Percentiles rank a stretch among this genome's conserved stretches.
Evolutionary conservation across 2,797 vertebrate genomes (phyloP).

Genomic region (Trichosurus vulpecula): DNA sequence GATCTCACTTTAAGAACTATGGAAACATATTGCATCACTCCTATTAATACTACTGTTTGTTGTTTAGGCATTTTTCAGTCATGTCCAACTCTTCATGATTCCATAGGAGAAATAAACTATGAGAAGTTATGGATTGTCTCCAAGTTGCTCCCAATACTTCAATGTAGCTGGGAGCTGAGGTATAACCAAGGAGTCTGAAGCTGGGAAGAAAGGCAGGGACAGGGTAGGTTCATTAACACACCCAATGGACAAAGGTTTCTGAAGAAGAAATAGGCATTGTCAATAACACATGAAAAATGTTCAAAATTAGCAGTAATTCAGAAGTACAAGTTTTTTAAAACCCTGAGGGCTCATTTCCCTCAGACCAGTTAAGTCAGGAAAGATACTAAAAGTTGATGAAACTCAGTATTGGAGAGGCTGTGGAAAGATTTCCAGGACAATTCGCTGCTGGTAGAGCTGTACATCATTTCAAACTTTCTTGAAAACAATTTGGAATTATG

Average conservation of each 20-base stretch:
- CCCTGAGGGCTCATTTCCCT: neutral
- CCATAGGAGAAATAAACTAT: neutral
- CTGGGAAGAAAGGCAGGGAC: no score
- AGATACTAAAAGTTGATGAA: neutral
- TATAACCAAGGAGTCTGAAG: neutral
- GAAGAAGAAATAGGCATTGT: neutral
- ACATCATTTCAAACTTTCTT: neutral
- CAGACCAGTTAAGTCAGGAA: neutral
- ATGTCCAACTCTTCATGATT: neutral
- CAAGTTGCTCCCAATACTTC: neutral
- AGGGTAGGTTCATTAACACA: neutral
- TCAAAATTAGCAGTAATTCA: neutral
- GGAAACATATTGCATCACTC: neutral
- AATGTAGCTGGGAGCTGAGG: neutral
- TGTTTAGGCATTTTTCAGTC: neutral
- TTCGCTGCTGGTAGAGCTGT: neutral
- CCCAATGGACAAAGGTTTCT: neutral
- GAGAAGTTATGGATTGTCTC: neutral
- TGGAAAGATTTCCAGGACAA: neutral
- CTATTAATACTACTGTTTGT: neutral
- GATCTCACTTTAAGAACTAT: neutral
- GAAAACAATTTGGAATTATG: neutral
- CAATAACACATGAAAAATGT: neutral
- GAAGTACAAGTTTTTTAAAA: neutral
- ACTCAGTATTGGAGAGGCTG: neutral